Base-by-base conservation (phyloP, 1,140 invertebrate species). In the Schmidtea mediterranea region DNA sequence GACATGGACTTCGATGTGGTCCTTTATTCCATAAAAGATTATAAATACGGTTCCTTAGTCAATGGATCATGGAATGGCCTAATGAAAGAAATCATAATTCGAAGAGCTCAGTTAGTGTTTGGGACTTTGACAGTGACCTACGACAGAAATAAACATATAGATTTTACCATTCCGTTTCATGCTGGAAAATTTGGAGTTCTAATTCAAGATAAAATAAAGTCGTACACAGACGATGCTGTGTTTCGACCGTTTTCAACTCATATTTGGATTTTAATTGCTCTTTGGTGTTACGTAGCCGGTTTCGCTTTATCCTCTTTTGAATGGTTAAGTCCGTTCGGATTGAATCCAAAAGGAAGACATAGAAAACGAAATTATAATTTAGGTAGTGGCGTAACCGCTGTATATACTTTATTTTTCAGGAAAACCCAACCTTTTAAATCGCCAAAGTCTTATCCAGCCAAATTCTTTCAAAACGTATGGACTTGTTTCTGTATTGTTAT, bases 1-100 rank as follows among this genome's bases (percentile, higher is more conserved):
- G 46, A 59, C 6, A 41, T 46, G 8, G 26, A 32, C 10, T 94
- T 92, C 67, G 78, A 87, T 53, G 94, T 87, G 61, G 73, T 73
- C 37, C 78, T 95, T 45, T 72, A 77, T 48, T 65, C 89, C 19
- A 84, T 90, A 0, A 78, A 81, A 0, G 86, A 92, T 63, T 76
- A 79, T 54, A 80, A 82, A 73, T 94, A 92, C 58, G 89, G 87
- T 0, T 80, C 36, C 10, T 36, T 46, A 15, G 24, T 56, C 24
- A 86, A 82, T 1, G 81, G 82, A 47, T 74, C 82, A 46, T 46
- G 45, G 45, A 16, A 46, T 22, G 45, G 45, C 3, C 3, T 46
- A 16, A 46, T 46, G 16, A 16, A 18, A 15, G 45, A 46, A n/a
- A 6, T 46, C 13, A 5, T 46, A 15, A 22, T 16, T 24, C 5